phyloP scores from a whole-genome alignment of 2,113 vertebrate genomes.

The Mesocricetus auratus region DNA sequence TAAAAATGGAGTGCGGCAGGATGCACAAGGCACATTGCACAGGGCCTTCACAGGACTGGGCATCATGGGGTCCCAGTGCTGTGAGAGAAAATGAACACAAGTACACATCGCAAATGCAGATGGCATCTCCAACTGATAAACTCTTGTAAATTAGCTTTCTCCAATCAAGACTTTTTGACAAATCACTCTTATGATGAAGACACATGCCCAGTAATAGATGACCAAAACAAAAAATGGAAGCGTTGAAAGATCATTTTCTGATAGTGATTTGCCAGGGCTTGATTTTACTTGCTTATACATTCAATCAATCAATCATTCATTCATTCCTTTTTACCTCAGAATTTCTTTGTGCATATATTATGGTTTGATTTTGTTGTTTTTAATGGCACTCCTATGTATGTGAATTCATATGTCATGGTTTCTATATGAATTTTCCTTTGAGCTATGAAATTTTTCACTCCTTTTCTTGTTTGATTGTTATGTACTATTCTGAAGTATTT shows the following conservation, averaged over 20 bases:
- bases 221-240: not conserved
- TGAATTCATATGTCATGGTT: not conserved
- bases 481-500: not conserved
- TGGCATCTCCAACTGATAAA: not conserved
- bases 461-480: not conserved
- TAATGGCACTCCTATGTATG: not conserved
- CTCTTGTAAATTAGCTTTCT: not conserved
- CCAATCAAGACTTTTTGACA: not conserved
- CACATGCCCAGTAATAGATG: not conserved
- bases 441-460: not conserved
- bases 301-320: not conserved
- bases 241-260: not conserved
- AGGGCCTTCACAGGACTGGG: not conserved
- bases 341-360: not conserved
- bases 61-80: not conserved
- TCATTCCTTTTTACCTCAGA: not conserved
- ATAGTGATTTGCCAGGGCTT: not conserved
- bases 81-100: not conserved
- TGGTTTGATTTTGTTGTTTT: not conserved
- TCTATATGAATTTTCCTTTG: not conserved
- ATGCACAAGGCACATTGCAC: rapidly evolving
- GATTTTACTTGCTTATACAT: not conserved
- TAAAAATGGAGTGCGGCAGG: not conserved
- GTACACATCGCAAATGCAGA: not conserved
- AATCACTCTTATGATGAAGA: too few species aligned